Evolutionary conservation across 2,888 invertebrate genomes (phyloP).

Genomic region (Schrankia costaestrigalis): DNA sequence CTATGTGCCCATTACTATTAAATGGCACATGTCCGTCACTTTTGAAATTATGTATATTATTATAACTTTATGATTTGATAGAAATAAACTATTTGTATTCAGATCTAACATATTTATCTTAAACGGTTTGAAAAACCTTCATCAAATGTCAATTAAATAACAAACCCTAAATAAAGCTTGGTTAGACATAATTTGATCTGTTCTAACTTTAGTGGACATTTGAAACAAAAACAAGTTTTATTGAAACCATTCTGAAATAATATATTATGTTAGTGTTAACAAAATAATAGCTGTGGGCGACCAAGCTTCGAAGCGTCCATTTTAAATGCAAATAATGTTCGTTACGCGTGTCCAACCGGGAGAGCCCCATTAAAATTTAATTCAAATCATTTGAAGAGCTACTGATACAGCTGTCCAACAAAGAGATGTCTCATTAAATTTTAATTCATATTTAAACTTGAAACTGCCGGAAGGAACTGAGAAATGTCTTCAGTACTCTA

Average conservation of each 20-base stretch:
- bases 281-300: constrained; percentile 5
- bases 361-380: constrained; percentile 17
- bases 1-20: too few species aligned
- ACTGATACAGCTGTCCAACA: constrained; percentile 10
- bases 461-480: constrained; percentile 1
- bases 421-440: constrained; percentile 3
- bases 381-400: constrained; percentile 18
- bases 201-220: too few species aligned
- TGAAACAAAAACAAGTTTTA: constrained; percentile 3
- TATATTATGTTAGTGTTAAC: constrained; percentile 2
- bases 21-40: too few species aligned
- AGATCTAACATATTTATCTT: too few species aligned
- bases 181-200: too few species aligned
- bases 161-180: too few species aligned
- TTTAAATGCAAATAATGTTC: constrained; percentile 19
- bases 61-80: too few species aligned
- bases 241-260: not conserved
- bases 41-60: too few species aligned
- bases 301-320: constrained; percentile 13
- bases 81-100: too few species aligned
- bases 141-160: too few species aligned
- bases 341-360: constrained; percentile 6
- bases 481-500: too few species aligned
- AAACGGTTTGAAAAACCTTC: too few species aligned
- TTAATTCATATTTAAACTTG: constrained; percentile 13